Evolutionary conservation across 1,140 invertebrate genomes (phyloP), one percentile per base, ranked within the genome.

Genomic region (Pseudomyrmex concolor): DNA sequence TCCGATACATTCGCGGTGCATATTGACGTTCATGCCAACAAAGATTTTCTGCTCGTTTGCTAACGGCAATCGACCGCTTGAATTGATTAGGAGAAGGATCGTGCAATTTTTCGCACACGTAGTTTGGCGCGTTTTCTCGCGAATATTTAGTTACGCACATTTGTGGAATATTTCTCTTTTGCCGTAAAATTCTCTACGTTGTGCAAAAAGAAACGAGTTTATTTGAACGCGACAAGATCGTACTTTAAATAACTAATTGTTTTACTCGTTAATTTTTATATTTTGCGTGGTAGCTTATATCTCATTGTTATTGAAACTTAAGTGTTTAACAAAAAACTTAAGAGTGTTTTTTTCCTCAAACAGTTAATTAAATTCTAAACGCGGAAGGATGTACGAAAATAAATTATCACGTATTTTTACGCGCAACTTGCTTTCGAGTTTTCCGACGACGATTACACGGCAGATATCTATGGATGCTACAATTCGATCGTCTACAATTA

Each of bases 1-100:
- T 84, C 74, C 83, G 68, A 84, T 77, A 34, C 34, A 86, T 77
- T 76, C 84, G 59, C 57, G 71, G 43, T 77, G 71, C 67, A 68
- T 70, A 67, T 66, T 60, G 68, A 85, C 57, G 59, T 57, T 66
- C 60, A 54, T 83, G 63, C 48, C 78, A 83, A 80, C 70, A 73
- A 82, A 25, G 50, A 74, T 74, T 82, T 59, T 48, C 50, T 54
- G 17, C 17, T 74, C 64, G 57, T 74, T 82, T 82, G 67, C 66
- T 60, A 80, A 71, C 55, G 64, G 76, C 76, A 59, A 48, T 55
- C 54, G 45, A 80, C 57, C n/a, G 43, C 43, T 71, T 66, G 66
- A 80, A 51, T 64, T 70, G 71, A 66, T 80, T 80, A 80, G 43
- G 19, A 22, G 43, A 80, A 70, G 71, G 15, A n/a, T 57, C 66